These are phyloP conservation scores for Plebejus melissa DNA, from an alignment of 2,888 invertebrate species.

Conservation along the genomic window DNA sequence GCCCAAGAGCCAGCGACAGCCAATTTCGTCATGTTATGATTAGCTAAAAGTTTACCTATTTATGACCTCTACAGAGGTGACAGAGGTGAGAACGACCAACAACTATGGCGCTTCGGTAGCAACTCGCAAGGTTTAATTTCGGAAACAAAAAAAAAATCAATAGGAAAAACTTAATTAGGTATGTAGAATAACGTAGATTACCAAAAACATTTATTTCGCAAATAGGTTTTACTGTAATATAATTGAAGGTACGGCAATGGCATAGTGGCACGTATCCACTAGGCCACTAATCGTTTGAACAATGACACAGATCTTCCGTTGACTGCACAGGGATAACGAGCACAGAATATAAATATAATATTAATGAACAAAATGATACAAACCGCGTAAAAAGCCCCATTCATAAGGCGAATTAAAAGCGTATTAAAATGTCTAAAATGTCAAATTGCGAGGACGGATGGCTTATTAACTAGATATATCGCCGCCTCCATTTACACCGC, in stretches of 20 bases:
- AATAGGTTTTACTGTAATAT: background rate
- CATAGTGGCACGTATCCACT: background rate
- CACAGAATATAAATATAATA: conserved; percentile 57
- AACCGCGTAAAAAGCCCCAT: conserved; percentile 71
- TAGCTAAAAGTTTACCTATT: too few relatives aligned
- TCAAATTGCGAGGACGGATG: conserved; percentile 69
- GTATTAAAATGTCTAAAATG: conserved; percentile 74
- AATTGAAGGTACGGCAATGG: background rate
- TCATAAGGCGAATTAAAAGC: conserved; percentile 72
- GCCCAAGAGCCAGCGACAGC: too few relatives aligned
- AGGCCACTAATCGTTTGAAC: conserved; percentile 21
- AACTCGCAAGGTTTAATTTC: too few relatives aligned
- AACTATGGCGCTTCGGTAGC: too few relatives aligned
- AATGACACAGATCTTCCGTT: conserved; percentile 44
- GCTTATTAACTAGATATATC: conserved; percentile 58
- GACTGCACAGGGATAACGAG: conserved; percentile 61
- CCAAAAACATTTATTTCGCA: background rate
- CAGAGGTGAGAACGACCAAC: too few relatives aligned
- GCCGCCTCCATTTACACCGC: conserved; percentile 46
- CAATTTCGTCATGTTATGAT: too few relatives aligned
- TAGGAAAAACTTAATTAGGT: background rate
- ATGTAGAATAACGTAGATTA: background rate
- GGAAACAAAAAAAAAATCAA: background rate
- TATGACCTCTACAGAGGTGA: too few relatives aligned
- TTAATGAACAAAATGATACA: conserved; percentile 74